Evolutionary conservation across 2,113 vertebrate species (phyloP), one percentile per base, ranked within the genome.

Genomic region (Tachuris rubrigastra): DNA sequence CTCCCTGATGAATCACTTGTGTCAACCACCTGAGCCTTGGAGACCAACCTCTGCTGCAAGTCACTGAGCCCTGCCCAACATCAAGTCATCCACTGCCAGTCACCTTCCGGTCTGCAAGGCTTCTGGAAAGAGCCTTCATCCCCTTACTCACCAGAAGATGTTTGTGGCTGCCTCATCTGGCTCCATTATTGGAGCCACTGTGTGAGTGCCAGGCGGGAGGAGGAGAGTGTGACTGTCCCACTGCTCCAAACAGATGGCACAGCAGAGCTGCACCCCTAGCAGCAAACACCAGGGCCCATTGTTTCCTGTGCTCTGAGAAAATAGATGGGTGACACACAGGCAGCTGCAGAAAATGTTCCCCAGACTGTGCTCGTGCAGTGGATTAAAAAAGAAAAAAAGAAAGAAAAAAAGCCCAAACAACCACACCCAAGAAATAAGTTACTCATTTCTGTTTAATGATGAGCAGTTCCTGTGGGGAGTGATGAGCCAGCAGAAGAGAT

Each of bases 301-400:
- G 65, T 92, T 81, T 85, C 20, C 65, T 52, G 24, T 10, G 24
- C 17, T 22, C n/a, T 0, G 0, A 76, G 74, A 85, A 83, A 89
- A 95, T 42, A 79, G 49, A 37, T 58, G 67, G 50, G 78, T 73
- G 78, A 44, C 58, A 75, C 25, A 24, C 15, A 79, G 27, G 56
- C 89, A 90, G 69, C 89, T 93, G 84, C 42, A 78, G 75, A 91
- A 90, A 85, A 83, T 77, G 24, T 74, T 89, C 74, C 91, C 66
- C 71, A 92, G 62, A 35, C 39, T 65, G n/a, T 78, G 53, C n/a
- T 93, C 79, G 46, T 87, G 78, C 66, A 87, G 74, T 31, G 23
- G 58, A 72, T 73, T 86, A 20, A 77, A 78, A 90, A 78, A 5
- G 4, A 76, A 76, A 73, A 6, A 50, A 31, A 20, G 0, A 24